Evolutionary conservation across 2,797 vertebrate species (phyloP), one percentile per base, ranked within the genome.

Genomic region (Rhinogobio ventralis): DNA sequence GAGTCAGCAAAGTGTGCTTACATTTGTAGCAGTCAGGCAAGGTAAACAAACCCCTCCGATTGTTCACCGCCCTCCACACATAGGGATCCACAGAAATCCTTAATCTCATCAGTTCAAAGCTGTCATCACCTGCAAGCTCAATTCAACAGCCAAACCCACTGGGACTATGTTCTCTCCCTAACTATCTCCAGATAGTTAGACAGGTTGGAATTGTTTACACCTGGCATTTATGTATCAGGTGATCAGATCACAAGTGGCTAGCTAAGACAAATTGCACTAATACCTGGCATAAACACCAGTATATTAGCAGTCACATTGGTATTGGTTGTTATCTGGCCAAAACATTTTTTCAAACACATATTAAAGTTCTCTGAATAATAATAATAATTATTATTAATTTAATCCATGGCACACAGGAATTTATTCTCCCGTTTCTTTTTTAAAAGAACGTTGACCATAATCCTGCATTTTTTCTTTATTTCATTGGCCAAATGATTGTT

Each of bases 11-110:
- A 71, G 28, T 42, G 30, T 28, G 75, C 28, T 53, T 82, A 75
- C 69, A 64, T 81, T 82, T 84, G 84, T 73, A 42, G 62, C 13
- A 57, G 33, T 53, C 20, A 72, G 60, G 39, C n/a, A 87, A 90
- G 68, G 90, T 90, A 91, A 91, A 92, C 90, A 90, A 80, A 57
- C 75, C 75, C 72, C 60, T 51, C 39, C 33, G n/a, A 87, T 89
- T 89, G 82, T 73, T 69, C 53, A 6, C 74, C 28, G 28, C 75
- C 57, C 84, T 66, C 46, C 66, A 66, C 36, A 15, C 78, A 84
- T 64, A 42, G 14, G 33, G 85, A 71, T 86, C 55, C 84, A 86
- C 68, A 89, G 86, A 28, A 67, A 87, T 87, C 88, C 91, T 88
- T 91, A 88, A 93, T 92, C 90, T 90, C 20, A 33, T 83, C 85